phyloP scores from a whole-genome alignment of 1,140 invertebrate genomes.

The Trichomalopsis sarcophagae region DNA sequence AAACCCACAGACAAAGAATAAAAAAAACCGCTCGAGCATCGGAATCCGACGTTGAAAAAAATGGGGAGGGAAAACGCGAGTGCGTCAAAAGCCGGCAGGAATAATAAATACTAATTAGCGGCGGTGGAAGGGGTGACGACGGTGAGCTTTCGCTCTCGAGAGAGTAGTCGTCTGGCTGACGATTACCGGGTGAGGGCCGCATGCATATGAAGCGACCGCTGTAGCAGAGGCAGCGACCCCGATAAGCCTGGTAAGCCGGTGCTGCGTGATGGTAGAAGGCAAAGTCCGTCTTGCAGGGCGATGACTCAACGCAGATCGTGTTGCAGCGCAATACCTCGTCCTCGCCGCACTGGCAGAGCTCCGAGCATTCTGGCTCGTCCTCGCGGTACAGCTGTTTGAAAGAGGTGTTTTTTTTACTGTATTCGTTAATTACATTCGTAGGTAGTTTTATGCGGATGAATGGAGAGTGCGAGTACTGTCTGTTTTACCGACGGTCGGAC shows the following conservation, averaged over 20 bases:
- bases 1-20: not conserved
- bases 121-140: not conserved
- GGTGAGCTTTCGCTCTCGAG: not conserved
- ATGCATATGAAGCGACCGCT: conserved; percentile 93
- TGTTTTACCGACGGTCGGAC: conserved; percentile 11
- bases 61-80: not conserved
- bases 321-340: conserved; percentile 87
- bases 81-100: conserved; percentile 9
- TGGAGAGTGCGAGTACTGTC: not conserved
- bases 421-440: not conserved
- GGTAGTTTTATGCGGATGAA: not conserved
- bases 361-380: conserved; percentile 88
- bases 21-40: not conserved
- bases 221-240: conserved; percentile 92
- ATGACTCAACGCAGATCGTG: conserved; percentile 88
- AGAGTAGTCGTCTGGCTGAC: not conserved
- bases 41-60: not conserved
- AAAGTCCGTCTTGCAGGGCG: conserved; percentile 88
- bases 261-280: conserved; percentile 92
- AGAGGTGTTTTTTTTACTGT: not conserved
- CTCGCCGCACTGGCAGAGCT: conserved; percentile 86
- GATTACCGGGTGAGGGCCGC: conserved; percentile 86
- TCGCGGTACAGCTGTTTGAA: conserved; percentile 85
- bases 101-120: conserved; percentile 44
- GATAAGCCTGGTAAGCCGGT: conserved; percentile 90